Conservation (phyloP, 2,113 vertebrate genomes). For the Acrocephalus arundinaceus region DNA sequence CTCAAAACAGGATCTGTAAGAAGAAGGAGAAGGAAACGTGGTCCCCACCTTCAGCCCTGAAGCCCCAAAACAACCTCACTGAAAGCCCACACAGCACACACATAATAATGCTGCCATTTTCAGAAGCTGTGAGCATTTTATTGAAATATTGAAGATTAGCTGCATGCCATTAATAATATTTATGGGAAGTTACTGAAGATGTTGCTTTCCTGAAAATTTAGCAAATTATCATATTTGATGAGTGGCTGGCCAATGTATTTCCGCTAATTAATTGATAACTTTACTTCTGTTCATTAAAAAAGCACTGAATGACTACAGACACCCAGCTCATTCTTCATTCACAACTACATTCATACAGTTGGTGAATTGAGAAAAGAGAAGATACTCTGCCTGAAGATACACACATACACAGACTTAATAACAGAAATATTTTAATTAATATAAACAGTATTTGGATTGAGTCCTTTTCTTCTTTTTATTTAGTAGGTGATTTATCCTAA, state of each 20-base stretch:
- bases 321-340: background rate
- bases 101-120: background rate
- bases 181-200: background rate
- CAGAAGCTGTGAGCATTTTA: background rate
- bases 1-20: background rate
- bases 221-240: background rate
- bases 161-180: background rate
- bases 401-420: background rate
- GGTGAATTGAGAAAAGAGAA: background rate
- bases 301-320: background rate
- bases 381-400: background rate
- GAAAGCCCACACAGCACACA: background rate
- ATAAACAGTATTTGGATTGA: background rate
- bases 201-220: background rate
- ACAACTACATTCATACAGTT: background rate
- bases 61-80: background rate
- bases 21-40: background rate
- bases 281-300: background rate
- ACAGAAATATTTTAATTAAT: background rate
- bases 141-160: background rate
- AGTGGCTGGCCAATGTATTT: background rate
- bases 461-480: background rate
- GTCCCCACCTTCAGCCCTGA: background rate
- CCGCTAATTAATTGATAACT: background rate
- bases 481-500: background rate